These are phyloP conservation scores for Oscheius myriophilus DNA, from an alignment of 2,888 invertebrate genomes.

Conservation along the genomic window DNA sequence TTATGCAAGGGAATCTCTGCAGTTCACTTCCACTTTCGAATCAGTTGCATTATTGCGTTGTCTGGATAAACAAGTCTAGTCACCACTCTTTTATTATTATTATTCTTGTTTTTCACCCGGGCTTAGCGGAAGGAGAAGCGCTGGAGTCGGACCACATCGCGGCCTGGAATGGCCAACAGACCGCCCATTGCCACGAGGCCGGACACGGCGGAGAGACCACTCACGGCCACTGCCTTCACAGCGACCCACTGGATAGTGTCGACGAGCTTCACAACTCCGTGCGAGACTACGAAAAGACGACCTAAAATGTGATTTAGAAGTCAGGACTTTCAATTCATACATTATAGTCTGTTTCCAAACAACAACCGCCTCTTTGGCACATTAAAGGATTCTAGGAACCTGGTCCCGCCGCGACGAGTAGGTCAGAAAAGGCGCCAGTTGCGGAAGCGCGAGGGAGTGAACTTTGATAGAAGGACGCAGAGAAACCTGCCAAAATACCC, in stretches of 20 bases:
- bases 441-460: too few relatives aligned
- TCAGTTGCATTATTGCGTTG: conserved; percentile 6
- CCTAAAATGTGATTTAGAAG: conserved; percentile 34
- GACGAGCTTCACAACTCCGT: conserved; percentile 43
- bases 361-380: too few relatives aligned
- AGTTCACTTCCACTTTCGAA: conserved; percentile 21
- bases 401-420: too few relatives aligned
- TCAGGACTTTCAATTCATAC: too few relatives aligned
- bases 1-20: conserved; percentile 22
- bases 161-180: conserved; percentile 48
- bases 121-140: conserved; percentile 43
- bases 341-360: too few relatives aligned
- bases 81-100: not conserved
- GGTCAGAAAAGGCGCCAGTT: not conserved
- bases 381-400: too few relatives aligned
- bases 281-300: conserved; percentile 53
- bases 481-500: too few relatives aligned
- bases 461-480: too few relatives aligned
- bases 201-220: conserved; percentile 35
- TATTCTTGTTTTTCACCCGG: not conserved
- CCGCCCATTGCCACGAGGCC: conserved; percentile 53
- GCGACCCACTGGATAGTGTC: conserved; percentile 52
- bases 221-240: conserved; percentile 46
- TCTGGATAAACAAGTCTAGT: not conserved
- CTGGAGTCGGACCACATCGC: conserved; percentile 42